These are phyloP conservation scores for Callorhinus ursinus DNA, from an alignment of 2,113 vertebrate genomes.

Conservation along the genomic window DNA sequence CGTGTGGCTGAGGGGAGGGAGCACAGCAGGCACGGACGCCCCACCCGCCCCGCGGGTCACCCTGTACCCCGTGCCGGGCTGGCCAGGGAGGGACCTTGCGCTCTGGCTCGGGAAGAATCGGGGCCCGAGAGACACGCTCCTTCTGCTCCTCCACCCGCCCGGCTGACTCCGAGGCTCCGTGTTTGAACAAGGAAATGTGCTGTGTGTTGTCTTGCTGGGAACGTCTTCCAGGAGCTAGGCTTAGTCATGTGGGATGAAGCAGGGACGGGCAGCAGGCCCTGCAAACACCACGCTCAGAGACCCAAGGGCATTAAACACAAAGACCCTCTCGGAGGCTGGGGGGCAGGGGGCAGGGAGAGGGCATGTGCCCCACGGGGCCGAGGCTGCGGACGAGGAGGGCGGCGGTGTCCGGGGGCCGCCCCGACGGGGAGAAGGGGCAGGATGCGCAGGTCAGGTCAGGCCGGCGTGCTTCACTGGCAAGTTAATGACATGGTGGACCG, in stretches of 20 bases:
- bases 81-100: background rate
- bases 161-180: background rate
- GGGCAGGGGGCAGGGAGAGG: fast-evolving
- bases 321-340: background rate
- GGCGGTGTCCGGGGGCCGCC: too few relatives aligned
- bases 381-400: background rate
- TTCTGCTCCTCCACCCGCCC: fast-evolving
- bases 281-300: background rate
- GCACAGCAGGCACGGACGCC: fast-evolving
- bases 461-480: background rate
- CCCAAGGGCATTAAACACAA: background rate
- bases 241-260: background rate
- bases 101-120: background rate
- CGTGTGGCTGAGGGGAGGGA: background rate
- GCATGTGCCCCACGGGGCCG: background rate
- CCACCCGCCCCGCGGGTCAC: background rate
- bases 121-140: background rate
- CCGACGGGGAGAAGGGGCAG: fast-evolving
- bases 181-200: background rate
- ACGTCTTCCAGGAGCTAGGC: background rate
- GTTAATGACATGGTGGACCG: background rate
- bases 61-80: fast-evolving
- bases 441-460: background rate
- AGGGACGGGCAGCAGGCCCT: background rate
- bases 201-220: background rate